Evolutionary conservation across 2,797 vertebrate genomes (phyloP).

Genomic region (Sitta carolinensis): DNA sequence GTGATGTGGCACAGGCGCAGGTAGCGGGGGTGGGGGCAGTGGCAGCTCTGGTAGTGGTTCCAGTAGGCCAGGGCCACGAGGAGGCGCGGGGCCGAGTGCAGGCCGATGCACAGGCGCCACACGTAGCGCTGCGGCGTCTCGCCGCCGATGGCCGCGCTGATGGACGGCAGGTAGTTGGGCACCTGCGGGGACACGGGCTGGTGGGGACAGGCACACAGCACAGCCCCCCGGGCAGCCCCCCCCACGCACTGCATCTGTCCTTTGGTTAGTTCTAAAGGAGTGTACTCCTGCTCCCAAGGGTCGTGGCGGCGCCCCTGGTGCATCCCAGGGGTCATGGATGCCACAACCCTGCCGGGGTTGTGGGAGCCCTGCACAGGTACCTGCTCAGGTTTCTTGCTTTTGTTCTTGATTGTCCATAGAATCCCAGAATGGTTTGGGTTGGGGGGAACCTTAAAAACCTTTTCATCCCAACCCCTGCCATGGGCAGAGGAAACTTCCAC

Average conservation of each 20-base stretch:
- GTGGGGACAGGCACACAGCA: background rate
- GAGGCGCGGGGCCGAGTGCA: constrained; percentile 90
- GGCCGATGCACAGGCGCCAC: constrained; percentile 90
- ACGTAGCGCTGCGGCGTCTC: constrained; percentile 89
- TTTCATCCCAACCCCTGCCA: no score
- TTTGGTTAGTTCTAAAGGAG: rapidly evolving
- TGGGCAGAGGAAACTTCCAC: background rate
- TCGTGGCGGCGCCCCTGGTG: rapidly evolving
- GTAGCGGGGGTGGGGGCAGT: constrained; percentile 71
- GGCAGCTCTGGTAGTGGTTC: constrained; percentile 83
- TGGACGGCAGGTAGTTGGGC: constrained; percentile 92
- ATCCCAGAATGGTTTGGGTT: background rate
- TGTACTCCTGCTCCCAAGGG: background rate
- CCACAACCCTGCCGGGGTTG: background rate
- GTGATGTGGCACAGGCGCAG: constrained; percentile 75
- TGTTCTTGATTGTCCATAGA: background rate
- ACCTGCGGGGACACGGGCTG: constrained; percentile 76
- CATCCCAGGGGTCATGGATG: rapidly evolving
- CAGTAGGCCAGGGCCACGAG: constrained; percentile 84
- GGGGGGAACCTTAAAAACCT: no score
- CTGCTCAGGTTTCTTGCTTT: background rate
- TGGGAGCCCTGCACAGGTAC: background rate
- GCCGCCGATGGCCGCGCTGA: constrained; percentile 89
- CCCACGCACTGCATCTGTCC: rapidly evolving
- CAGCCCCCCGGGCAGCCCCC: rapidly evolving